Conservation (phyloP, 2,113 vertebrate species). For the Anser brachyrhynchus region DNA sequence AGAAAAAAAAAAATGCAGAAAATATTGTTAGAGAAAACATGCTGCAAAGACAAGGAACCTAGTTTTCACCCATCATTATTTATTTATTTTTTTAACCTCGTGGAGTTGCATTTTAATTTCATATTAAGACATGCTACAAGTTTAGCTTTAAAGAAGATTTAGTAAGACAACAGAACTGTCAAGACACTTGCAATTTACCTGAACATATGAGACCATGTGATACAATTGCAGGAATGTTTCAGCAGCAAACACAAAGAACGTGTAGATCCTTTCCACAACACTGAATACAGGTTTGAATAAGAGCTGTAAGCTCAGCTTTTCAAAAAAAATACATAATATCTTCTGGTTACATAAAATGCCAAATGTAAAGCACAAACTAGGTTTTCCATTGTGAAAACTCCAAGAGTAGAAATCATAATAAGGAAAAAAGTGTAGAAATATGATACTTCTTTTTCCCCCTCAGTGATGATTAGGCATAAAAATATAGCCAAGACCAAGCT, state of each 20-base stretch:
- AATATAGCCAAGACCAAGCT: not conserved
- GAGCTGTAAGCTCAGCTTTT: not conserved
- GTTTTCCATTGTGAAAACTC: not conserved
- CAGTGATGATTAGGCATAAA: not conserved
- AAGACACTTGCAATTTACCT: not conserved
- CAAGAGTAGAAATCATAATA: not conserved
- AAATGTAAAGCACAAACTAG: not conserved
- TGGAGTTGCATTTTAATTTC: not conserved
- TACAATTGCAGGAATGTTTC: not conserved
- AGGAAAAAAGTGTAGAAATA: not conserved
- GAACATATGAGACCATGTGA: not conserved
- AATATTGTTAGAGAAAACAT: not conserved
- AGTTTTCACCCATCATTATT: not conserved
- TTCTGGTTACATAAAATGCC: not conserved
- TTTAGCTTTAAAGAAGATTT: not conserved
- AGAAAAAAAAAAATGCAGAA: not conserved
- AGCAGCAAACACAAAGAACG: not conserved
- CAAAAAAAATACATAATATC: not conserved
- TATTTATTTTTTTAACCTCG: not conserved
- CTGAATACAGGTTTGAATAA: not conserved
- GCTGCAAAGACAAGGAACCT: not conserved
- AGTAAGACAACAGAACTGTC: not conserved
- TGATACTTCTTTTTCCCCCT: too few species aligned
- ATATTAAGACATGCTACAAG: not conserved
- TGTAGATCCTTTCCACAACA: not conserved